A percentile compares a stretch with the other conserved stretches of the same genome.
These are phyloP conservation scores for Synanthedon andrenaeformis DNA, from an alignment of 2,888 invertebrate species.

Conservation along the genomic window DNA sequence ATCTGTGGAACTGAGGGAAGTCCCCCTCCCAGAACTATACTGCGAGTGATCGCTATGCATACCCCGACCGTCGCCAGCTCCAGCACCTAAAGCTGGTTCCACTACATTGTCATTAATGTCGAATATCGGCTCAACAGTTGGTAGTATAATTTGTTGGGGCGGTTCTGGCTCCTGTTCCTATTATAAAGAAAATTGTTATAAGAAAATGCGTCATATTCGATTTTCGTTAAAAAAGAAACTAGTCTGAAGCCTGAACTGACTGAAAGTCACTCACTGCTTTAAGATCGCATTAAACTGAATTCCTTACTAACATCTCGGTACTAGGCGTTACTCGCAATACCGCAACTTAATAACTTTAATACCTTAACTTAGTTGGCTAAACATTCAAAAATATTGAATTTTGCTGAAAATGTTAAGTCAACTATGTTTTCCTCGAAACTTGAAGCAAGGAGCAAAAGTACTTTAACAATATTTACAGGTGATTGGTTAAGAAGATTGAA, in stretches of 20 bases:
- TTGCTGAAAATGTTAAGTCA: too few relatives aligned
- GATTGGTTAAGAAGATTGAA: slow-evolving; percentile 48
- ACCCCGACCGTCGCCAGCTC: slow-evolving; percentile 57
- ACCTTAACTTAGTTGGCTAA: too few relatives aligned
- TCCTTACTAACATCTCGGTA: too few relatives aligned
- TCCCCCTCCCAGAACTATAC: slow-evolving; percentile 53
- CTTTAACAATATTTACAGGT: slow-evolving; percentile 22
- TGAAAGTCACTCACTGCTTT: too few relatives aligned
- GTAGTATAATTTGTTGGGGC: slow-evolving; percentile 10
- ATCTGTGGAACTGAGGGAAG: slow-evolving; percentile 46
- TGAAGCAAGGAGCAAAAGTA: too few relatives aligned
- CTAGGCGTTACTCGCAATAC: too few relatives aligned
- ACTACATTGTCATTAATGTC: slow-evolving; percentile 39
- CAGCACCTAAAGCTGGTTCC: slow-evolving; percentile 32
- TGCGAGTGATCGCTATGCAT: slow-evolving; percentile 57
- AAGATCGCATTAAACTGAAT: too few relatives aligned
- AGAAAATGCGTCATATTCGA: background rate
- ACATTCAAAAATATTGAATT: too few relatives aligned
- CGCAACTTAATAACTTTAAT: too few relatives aligned
- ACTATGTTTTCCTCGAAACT: too few relatives aligned
- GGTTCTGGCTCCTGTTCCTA: slow-evolving; percentile 14
- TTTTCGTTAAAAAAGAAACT: too few relatives aligned
- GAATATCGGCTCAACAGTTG: slow-evolving; percentile 22
- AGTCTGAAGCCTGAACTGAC: too few relatives aligned
- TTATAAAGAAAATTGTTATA: background rate